These are phyloP conservation scores for Callocephalon fimbriatum DNA, from an alignment of 2,113 vertebrate genomes.

Conservation along the genomic window DNA sequence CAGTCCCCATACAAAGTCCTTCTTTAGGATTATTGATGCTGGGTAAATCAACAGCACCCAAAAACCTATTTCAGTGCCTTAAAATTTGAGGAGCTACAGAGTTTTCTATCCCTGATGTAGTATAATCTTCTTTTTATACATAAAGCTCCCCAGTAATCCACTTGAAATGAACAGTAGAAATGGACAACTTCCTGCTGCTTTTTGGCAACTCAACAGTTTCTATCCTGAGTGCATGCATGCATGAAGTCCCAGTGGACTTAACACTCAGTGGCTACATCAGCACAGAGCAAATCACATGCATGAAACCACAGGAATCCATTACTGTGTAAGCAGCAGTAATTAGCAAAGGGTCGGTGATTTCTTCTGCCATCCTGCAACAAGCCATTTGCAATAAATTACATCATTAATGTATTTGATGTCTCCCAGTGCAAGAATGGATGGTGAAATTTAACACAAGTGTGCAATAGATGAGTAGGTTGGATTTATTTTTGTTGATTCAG, in stretches of 20 bases:
- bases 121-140: not conserved
- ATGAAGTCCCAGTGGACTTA: not conserved
- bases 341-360: not conserved
- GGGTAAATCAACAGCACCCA: not conserved
- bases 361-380: not conserved
- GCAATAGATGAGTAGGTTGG: not conserved
- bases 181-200: not conserved
- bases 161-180: not conserved
- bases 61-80: not conserved
- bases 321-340: not conserved
- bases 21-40: not conserved
- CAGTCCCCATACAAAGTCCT: not conserved
- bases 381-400: not conserved
- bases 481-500: conserved; percentile 12
- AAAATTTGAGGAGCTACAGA: not conserved
- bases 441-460: not conserved
- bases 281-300: not conserved
- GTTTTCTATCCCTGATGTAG: not conserved
- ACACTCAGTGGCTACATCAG: not conserved
- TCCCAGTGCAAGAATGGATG: not conserved
- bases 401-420: not conserved
- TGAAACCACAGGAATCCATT: conserved; percentile 8
- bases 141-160: not conserved
- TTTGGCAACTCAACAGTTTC: not conserved
- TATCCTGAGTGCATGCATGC: not conserved